Evolutionary conservation across 1,140 invertebrate species (phyloP), one percentile per base, ranked within the genome.

Genomic region (Mycetomoellerius zeteki): DNA sequence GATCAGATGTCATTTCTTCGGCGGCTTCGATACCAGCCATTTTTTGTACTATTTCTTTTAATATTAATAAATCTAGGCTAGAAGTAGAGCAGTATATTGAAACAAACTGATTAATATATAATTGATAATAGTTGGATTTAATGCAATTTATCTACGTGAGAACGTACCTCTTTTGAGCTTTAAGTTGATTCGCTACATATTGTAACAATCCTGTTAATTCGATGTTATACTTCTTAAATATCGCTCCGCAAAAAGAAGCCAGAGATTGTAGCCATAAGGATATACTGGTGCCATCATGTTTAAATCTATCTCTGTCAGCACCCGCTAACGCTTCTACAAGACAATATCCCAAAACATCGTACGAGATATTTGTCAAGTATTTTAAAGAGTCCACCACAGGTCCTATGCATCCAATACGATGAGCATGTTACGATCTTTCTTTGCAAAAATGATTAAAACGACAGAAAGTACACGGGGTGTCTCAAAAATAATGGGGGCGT

Each of bases 31-130:
- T 99, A 2, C 99, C 99, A 16, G 99, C 98, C 99, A 99, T 99
- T 96, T 99, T 99, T 95, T 99, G 98, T 77, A 99, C 98, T 90
- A 99, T 98, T 96, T 99, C 99, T 95, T 99, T 99, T 64, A 99
- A 95, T 90, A 99, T 98, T 30, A 99, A 95, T 86, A 99, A 96
- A 96, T 99, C 99, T 95, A 99, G 97, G 95, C 98, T 98, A 94
- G 77, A 96, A 96, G 92, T 90, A 64, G 52, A 64, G 30, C 50
- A 5, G 5, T 43, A 52, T 52, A 47, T 73, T 69, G 8, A 73
- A 75, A 14, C 43, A 72, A 58, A 58, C 16, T 21, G 7, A 33
- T 21, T 60, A 43, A 43, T 43, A 43, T 43, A 43, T 43, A 7
- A 43, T 43, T 43, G 10, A 43, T 30, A 50, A 30, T 3, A 56